These are phyloP conservation scores for Drosophila gunungcola DNA, from an alignment of 1,140 invertebrate species.

Conservation along the genomic window DNA sequence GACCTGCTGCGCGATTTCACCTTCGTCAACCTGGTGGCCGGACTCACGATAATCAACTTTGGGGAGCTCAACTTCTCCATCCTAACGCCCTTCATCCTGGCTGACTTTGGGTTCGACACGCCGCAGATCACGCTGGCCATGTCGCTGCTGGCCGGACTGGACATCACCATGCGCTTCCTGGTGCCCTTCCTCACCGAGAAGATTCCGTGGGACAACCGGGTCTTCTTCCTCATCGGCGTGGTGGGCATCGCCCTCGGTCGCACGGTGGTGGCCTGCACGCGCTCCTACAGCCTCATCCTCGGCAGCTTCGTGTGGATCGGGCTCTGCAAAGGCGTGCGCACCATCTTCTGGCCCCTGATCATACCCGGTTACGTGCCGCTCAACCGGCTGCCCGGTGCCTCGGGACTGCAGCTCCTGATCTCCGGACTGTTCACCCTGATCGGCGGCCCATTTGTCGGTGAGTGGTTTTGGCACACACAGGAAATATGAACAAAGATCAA, in stretches of 20 bases:
- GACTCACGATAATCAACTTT: slow-evolving; percentile 88
- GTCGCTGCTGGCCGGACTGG: slow-evolving; percentile 87
- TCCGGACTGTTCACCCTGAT: slow-evolving; percentile 87
- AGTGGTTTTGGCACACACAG: slow-evolving; percentile 35
- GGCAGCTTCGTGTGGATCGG: slow-evolving; percentile 87
- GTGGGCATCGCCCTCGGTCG: slow-evolving; percentile 88
- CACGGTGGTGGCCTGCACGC: slow-evolving; percentile 86
- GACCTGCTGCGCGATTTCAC: slow-evolving; percentile 88
- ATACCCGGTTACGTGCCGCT: slow-evolving; percentile 88
- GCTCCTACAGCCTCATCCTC: slow-evolving; percentile 84
- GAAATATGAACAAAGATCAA: no score
- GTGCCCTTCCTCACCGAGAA: slow-evolving; percentile 88
- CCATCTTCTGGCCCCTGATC: slow-evolving; percentile 88
- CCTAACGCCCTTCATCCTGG: slow-evolving; percentile 89
- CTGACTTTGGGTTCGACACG: slow-evolving; percentile 87
- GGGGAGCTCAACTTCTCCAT: slow-evolving; percentile 90
- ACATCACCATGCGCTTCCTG: slow-evolving; percentile 87
- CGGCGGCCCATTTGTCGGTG: slow-evolving; percentile 87
- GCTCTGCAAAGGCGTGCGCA: slow-evolving; percentile 87
- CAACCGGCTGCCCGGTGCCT: slow-evolving; percentile 87
- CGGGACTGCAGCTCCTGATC: slow-evolving; percentile 87
- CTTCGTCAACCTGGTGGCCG: slow-evolving; percentile 89
- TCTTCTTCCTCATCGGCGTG: slow-evolving; percentile 89
- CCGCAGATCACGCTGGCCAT: slow-evolving; percentile 87
- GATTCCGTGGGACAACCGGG: slow-evolving; percentile 88